phyloP scores from a whole-genome alignment of 2,113 vertebrate genomes.

The Gymnorhina tibicen region DNA sequence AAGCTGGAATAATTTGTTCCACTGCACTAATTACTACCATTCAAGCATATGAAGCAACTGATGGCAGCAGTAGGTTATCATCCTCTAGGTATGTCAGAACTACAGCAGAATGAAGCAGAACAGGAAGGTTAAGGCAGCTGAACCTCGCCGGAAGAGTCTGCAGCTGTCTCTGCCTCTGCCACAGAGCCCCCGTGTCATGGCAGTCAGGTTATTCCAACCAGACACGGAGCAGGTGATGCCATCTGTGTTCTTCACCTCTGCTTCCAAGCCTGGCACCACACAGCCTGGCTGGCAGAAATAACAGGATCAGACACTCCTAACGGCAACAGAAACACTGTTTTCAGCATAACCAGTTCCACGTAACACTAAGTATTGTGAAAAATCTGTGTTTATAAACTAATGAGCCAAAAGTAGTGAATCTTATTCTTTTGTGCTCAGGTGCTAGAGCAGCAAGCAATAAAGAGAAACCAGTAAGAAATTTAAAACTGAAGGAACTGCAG shows the following conservation, averaged over 20 bases:
- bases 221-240: background rate
- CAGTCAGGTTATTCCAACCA: background rate
- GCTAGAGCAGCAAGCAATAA: background rate
- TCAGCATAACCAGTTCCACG: background rate
- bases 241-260: background rate
- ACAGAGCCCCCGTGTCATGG: background rate
- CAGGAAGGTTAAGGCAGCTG: background rate
- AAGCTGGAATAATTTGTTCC: background rate
- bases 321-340: background rate
- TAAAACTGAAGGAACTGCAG: background rate
- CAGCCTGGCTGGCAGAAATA: background rate
- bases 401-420: background rate
- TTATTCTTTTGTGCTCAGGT: background rate
- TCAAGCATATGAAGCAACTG: background rate
- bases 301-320: background rate
- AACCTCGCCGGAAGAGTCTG: background rate
- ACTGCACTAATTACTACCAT: background rate
- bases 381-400: background rate
- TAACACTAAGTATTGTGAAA: background rate
- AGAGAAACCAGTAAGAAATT: background rate
- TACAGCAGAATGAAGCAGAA: slow-evolving; percentile 11
- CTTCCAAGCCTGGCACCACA: background rate
- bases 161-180: background rate
- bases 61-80: background rate
- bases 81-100: slow-evolving; percentile 16